A percentile compares a stretch with the other conserved stretches of the same genome.
Conservation (phyloP, 23 tunicate species). For the Ascidia mentula region DNA sequence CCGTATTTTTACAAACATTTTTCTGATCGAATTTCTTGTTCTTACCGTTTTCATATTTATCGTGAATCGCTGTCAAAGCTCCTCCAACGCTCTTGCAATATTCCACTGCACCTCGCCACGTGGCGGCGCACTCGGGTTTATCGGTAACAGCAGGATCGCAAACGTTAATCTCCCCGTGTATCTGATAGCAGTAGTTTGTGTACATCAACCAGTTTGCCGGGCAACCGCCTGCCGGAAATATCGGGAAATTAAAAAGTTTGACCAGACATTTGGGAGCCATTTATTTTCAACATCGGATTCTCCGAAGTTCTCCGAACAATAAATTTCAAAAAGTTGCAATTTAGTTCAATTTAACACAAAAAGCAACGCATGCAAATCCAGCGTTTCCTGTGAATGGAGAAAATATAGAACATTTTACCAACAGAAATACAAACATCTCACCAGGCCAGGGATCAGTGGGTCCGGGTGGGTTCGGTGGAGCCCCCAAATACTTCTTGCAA, state of each 20-base stretch:
- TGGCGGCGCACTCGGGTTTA: conserved; percentile 44
- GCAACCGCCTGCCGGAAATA: conserved; percentile 95
- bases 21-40: too few relatives aligned
- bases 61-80: conserved; percentile 56
- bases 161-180: conserved; percentile 50
- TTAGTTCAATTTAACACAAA: too few relatives aligned
- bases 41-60: conserved; percentile 88
- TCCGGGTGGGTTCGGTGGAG: conserved; percentile 53
- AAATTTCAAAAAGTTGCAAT: too few relatives aligned
- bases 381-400: too few relatives aligned
- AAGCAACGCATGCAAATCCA: too few relatives aligned
- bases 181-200: conserved; percentile 68
- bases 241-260: too few relatives aligned
- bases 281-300: too few relatives aligned
- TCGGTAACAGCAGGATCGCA: conserved; percentile 47
- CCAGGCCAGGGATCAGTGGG: conserved; percentile 70
- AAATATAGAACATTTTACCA: too few relatives aligned
- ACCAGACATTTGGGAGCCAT: too few relatives aligned
- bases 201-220: conserved; percentile 65
- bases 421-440: neutral
- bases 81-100: conserved; percentile 50
- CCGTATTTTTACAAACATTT: too few relatives aligned
- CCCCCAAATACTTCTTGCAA: conserved; percentile 72
- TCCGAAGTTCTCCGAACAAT: too few relatives aligned
- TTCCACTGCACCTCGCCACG: conserved; percentile 46